Evolutionary conservation across 2,888 invertebrate genomes (phyloP), one percentile per base, ranked within the genome.

Genomic region (Meliscaeva auricollis): DNA sequence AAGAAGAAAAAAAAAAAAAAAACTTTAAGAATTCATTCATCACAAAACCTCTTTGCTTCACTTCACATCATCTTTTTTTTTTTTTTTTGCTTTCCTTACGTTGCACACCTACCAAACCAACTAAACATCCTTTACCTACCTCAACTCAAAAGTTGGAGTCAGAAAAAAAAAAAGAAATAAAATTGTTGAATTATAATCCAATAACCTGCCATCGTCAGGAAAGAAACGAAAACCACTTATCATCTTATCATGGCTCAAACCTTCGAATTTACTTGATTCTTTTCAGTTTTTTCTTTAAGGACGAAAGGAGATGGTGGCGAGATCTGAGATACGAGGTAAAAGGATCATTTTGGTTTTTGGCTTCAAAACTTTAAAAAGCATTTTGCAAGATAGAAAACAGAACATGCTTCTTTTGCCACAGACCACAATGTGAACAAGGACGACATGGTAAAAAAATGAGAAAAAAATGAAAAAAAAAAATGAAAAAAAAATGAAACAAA

Each of bases 191-290:
- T 79, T 79, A 84, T 84, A 84, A 84, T 84, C 83, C 70, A 84
- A 79, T 79, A 79, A 75, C 70, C 75, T 79, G 83, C 70, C 79
- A 58, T 79, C 79, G 58, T 74, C 79, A 66, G 78, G 44, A 50
- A 74, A 74, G 78, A 69, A 79, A 79, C 56, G 79, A 70, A 74
- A 72, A 56, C 70, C 79, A 84, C 83, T 84, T 84, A 79, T 83
- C 83, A 74, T 70, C 74, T 83, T 83, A 83, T 72, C 79, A 79
- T 41, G 66, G 74, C 50, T 75, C 64, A 74, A 79, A 75, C 78
- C 62, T 50, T 58, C 56, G 68, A 82, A 74, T 83, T 78, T 62
- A 74, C 78, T 74, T 60, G 68, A 46, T 38, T 66, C 44, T 46
- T 56, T 44, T 26, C 26, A 46, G 30, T 66, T 35, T 46, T 56